A percentile compares a stretch with the other conserved stretches of the same genome.
phyloP scores from a whole-genome alignment of 2,888 invertebrate species.

The Harpagoxenus sublaevis region DNA sequence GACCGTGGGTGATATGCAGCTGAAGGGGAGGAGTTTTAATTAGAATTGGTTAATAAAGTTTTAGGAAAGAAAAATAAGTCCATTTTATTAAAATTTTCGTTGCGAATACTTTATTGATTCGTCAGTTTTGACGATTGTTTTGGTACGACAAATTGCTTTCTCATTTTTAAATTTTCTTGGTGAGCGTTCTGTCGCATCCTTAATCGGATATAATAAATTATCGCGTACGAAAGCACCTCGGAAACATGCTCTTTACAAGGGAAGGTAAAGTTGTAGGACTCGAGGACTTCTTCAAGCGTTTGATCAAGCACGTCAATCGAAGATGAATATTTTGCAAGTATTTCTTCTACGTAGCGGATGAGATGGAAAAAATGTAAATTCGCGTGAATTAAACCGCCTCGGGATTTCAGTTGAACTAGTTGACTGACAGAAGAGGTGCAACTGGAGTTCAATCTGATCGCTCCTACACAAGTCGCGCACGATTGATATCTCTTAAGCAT shows the following conservation, averaged over 20 bases:
- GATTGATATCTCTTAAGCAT: not conserved
- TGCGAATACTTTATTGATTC: not conserved
- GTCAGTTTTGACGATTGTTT: not conserved
- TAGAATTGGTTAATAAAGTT: too few species aligned
- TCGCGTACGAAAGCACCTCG: not conserved
- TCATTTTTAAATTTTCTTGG: not conserved
- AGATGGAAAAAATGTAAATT: conserved; percentile 1
- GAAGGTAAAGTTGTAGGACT: not conserved
- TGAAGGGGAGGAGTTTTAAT: too few species aligned
- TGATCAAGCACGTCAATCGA: not conserved
- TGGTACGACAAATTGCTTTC: not conserved
- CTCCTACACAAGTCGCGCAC: not conserved
- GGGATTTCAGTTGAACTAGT: not conserved
- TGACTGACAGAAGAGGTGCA: not conserved
- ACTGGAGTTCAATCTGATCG: not conserved
- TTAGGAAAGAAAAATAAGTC: too few species aligned
- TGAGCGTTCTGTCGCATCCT: too few species aligned
- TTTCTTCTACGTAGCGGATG: not conserved
- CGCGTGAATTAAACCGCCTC: not conserved
- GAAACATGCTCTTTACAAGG: not conserved
- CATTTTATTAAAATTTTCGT: too few species aligned
- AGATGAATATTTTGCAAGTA: not conserved
- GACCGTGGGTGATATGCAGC: too few species aligned
- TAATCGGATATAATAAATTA: not conserved
- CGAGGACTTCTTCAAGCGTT: not conserved